Evolutionary conservation across 2,888 invertebrate genomes (phyloP).

Genomic region (Acanthosepion lycidas): DNA sequence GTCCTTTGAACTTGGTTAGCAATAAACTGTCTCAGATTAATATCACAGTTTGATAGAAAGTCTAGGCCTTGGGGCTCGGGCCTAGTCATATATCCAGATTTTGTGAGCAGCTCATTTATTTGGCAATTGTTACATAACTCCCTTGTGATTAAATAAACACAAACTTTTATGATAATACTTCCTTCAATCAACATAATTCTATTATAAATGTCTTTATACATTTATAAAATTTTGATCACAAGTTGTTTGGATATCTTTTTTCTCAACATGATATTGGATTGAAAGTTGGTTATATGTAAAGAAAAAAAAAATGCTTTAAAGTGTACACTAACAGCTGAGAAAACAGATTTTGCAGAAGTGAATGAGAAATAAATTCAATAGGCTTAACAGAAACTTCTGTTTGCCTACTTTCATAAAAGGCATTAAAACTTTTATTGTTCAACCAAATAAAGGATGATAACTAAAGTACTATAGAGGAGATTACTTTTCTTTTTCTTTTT

Average conservation of each 20-base stretch:
- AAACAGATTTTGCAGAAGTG: not conserved
- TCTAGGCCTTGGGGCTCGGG: conserved; percentile 18
- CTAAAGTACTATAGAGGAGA: no score
- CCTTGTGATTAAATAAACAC: no score
- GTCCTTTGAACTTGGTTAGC: not conserved
- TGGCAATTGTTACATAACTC: not conserved
- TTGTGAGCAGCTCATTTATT: not conserved
- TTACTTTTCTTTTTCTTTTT: no score
- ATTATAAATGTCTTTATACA: not conserved
- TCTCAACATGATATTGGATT: not conserved
- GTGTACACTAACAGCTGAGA: not conserved
- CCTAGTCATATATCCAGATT: not conserved
- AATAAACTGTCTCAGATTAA: not conserved
- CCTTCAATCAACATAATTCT: not conserved
- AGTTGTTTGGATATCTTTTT: not conserved
- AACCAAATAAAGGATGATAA: no score
- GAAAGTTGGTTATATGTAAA: not conserved
- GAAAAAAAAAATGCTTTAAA: not conserved
- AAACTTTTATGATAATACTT: no score
- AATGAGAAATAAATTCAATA: not conserved
- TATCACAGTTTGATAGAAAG: not conserved
- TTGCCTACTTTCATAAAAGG: no score
- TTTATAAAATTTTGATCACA: not conserved
- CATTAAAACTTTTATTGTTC: no score
- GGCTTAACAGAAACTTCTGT: not conserved